Evolutionary conservation across 2,797 vertebrate species (phyloP).

Genomic region (Allobates femoralis): DNA sequence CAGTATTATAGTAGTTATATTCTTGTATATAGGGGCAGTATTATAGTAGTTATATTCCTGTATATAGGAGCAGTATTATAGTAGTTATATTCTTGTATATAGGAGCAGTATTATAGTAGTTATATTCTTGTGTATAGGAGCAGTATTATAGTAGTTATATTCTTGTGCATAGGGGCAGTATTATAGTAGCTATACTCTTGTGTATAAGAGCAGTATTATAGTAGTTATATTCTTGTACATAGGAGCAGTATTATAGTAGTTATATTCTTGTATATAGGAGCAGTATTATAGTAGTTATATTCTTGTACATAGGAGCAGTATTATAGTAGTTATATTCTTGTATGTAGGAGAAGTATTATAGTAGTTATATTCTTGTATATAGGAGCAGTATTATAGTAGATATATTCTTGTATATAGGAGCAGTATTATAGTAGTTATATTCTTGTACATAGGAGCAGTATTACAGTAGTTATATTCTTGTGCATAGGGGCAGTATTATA

Average conservation of each 20-base stretch:
- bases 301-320: neutral
- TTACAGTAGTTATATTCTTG: conserved; percentile 1
- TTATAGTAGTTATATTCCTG: conserved; percentile 7
- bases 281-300: conserved; percentile 3
- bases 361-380: conserved; percentile 6
- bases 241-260: conserved; percentile 2
- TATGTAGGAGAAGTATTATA: neutral
- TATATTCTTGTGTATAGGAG: neutral
- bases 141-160: neutral
- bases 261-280: neutral
- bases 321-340: neutral
- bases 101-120: neutral
- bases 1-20: conserved; percentile 13
- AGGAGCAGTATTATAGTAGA: neutral
- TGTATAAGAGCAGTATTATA: neutral
- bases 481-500: too few relatives aligned
- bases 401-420: neutral
- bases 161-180: too few relatives aligned
- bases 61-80: conserved; percentile 1
- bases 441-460: neutral
- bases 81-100: conserved; percentile 1
- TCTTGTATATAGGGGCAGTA: conserved; percentile 4
- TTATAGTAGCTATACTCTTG: conserved; percentile 4
- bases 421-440: neutral
- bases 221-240: neutral